Evolutionary conservation across 2,113 vertebrate genomes (phyloP).

Genomic region (Xiphorhynchus elegans): DNA sequence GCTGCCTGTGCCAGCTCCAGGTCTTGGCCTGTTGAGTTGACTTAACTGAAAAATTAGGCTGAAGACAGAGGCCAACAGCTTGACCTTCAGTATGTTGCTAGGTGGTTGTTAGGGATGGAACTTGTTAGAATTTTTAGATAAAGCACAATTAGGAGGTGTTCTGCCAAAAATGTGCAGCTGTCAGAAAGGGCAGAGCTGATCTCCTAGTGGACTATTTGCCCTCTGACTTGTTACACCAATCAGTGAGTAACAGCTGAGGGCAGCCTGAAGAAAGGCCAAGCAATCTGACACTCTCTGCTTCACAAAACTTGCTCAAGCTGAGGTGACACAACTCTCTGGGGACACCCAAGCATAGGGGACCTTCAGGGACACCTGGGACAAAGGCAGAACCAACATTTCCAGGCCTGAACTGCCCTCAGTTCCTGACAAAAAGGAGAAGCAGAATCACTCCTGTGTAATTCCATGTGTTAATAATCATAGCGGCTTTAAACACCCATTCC

Average conservation of each 20-base stretch:
- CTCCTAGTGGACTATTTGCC: background rate
- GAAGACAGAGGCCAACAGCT: background rate
- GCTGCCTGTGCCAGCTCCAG: background rate
- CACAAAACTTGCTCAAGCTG: background rate
- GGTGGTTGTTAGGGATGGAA: background rate
- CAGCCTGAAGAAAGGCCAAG: background rate
- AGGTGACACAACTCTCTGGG: background rate
- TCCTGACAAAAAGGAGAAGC: background rate
- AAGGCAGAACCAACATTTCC: background rate
- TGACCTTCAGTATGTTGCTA: rapidly evolving
- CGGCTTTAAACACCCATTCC: background rate
- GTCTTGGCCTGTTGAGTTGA: background rate
- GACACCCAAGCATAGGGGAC: background rate
- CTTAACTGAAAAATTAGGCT: background rate
- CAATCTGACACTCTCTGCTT: background rate
- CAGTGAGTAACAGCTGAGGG: background rate
- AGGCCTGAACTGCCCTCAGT: background rate
- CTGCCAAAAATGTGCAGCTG: background rate
- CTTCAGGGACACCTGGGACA: background rate
- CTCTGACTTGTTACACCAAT: background rate
- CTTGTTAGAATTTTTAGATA: background rate
- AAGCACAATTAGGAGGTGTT: background rate
- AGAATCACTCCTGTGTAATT: background rate
- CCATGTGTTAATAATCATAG: rapidly evolving
- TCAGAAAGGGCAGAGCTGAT: background rate